A percentile compares a stretch with the other conserved stretches of the same genome.
Conservation (phyloP, 2,797 vertebrate genomes). For the Pseudochirops cupreus region DNA sequence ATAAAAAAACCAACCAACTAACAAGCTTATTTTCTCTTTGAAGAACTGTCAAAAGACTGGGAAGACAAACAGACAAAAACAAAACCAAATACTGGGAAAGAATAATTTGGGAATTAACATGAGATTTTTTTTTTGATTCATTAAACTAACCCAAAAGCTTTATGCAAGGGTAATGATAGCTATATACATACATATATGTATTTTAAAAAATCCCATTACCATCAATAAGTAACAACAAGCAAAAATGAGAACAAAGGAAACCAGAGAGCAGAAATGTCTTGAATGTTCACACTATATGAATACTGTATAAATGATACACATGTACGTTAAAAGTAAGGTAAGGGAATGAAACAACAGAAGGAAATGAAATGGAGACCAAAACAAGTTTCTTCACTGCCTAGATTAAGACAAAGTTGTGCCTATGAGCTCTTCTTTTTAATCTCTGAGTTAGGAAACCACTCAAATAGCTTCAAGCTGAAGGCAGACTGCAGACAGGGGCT, state of each 20-base stretch:
- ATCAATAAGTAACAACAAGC: conserved; percentile 10
- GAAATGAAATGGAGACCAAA: conserved; percentile 79
- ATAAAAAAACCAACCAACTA: background rate
- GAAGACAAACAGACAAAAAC: background rate
- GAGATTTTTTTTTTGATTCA: conserved; percentile 44
- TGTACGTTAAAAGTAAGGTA: conserved; percentile 70
- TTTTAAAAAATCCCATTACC: background rate
- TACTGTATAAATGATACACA: conserved; percentile 42
- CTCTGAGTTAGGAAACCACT: conserved; percentile 88
- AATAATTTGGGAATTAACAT: conserved; percentile 39
- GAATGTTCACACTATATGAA: background rate
- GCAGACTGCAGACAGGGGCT: conserved; percentile 88
- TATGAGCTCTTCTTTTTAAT: conserved; percentile 89
- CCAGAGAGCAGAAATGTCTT: conserved; percentile 32
- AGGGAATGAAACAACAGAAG: conserved; percentile 44
- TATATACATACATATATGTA: background rate
- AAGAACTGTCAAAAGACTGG: conserved; percentile 17
- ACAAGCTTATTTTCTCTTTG: background rate
- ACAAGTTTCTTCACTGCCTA: conserved; percentile 76
- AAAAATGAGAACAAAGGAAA: conserved; percentile 68
- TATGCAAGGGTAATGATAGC: conserved; percentile 43
- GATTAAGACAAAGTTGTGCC: conserved; percentile 85
- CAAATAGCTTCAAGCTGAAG: conserved; percentile 91
- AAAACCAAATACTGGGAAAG: background rate
- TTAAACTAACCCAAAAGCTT: conserved; percentile 44